Evolutionary conservation across 2,113 vertebrate genomes (phyloP).

Genomic region (Alexandromys fortis): DNA sequence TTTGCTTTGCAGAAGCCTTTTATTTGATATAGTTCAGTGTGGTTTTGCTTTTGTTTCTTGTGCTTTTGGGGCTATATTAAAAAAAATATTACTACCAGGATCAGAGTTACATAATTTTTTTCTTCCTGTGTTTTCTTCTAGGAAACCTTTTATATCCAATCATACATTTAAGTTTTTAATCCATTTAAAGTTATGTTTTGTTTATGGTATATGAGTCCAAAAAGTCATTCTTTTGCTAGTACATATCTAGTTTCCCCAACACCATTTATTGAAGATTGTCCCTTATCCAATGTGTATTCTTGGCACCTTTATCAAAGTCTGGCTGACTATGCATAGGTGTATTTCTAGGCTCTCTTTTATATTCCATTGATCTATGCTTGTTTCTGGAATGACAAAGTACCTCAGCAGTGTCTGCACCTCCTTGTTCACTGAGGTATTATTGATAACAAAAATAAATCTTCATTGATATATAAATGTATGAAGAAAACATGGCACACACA

Average conservation of each 20-base stretch:
- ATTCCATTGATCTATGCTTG: neutral
- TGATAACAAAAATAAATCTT: neutral
- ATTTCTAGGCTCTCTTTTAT: neutral
- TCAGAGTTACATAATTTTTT: neutral
- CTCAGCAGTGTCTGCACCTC: neutral
- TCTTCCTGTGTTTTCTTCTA: neutral
- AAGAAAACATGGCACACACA: neutral
- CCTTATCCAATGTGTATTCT: neutral
- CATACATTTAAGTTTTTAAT: neutral
- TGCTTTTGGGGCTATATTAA: neutral
- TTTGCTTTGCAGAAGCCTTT: neutral
- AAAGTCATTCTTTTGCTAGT: neutral
- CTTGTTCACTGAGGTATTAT: neutral
- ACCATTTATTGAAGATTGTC: neutral
- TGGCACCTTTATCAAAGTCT: neutral
- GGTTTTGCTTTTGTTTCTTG: conserved; percentile 3
- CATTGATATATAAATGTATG: neutral
- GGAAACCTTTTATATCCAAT: neutral
- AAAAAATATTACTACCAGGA: neutral
- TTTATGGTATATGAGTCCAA: neutral
- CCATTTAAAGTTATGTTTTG: neutral
- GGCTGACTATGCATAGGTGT: neutral
- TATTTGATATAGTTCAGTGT: neutral
- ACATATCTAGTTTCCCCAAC: neutral
- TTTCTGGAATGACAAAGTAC: neutral